Evolutionary conservation across 2,113 vertebrate species (phyloP).

Genomic region (Casuarius casuarius): DNA sequence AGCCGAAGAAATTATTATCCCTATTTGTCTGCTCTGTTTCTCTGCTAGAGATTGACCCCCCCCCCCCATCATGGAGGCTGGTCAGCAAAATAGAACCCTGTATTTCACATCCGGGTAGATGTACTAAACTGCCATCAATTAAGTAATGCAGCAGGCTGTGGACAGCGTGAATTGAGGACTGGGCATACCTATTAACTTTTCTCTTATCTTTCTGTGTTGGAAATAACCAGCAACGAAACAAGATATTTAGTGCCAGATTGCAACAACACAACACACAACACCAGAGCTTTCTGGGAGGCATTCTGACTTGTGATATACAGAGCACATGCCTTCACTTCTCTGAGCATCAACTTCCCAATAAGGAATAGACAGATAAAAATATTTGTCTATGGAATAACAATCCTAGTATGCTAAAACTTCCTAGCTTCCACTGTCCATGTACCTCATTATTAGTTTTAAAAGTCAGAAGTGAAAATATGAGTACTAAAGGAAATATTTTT

Average conservation of each 20-base stretch:
- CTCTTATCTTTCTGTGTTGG: not conserved
- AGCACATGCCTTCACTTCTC: not conserved
- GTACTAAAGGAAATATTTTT: not conserved
- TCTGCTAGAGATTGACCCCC: not conserved
- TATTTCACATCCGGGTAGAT: not conserved
- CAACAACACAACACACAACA: not conserved
- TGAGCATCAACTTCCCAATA: not conserved
- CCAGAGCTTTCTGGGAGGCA: not conserved
- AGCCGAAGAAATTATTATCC: not conserved
- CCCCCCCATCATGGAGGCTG: not conserved
- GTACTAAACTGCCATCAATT: not conserved
- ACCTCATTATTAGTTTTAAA: not conserved
- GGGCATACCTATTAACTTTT: not conserved
- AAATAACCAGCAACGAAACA: not conserved
- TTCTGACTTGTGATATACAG: not conserved
- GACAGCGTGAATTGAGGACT: not conserved
- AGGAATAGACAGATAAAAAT: not conserved
- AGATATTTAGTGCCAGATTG: not conserved
- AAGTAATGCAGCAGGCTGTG: not conserved
- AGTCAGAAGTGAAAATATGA: not conserved
- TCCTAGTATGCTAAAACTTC: not conserved
- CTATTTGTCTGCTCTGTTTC: not conserved
- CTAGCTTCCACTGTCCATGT: not conserved
- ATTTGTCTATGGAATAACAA: not conserved
- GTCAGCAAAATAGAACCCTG: not conserved